Percentiles rank a stretch among this genome's conserved stretches.
Conservation (phyloP, 2,797 vertebrate genomes). For the Acanthurus lineatus region DNA sequence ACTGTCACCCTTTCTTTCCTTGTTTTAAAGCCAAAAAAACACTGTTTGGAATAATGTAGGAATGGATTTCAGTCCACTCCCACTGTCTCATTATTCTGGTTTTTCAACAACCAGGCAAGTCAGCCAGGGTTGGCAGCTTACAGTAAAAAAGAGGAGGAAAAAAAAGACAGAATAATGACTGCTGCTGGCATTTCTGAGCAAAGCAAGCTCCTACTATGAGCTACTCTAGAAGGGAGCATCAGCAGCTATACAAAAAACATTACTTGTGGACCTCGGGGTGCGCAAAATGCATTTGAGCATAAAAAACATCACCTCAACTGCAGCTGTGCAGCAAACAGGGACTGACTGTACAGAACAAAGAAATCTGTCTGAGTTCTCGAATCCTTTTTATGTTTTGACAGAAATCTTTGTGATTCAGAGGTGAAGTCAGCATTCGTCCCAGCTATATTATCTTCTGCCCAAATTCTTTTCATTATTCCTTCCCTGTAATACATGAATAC, state of each 20-base stretch:
- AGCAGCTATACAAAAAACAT: constrained; percentile 24
- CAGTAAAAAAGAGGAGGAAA: constrained; percentile 11
- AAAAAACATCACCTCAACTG: constrained; percentile 29
- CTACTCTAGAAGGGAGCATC: constrained; percentile 21
- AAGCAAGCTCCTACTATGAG: constrained; percentile 23
- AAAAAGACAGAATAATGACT: constrained; percentile 47
- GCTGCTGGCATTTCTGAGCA: constrained; percentile 53
- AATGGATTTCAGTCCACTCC: constrained; percentile 56
- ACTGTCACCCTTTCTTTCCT: not conserved
- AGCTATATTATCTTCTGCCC: not conserved
- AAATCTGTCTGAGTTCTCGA: not conserved
- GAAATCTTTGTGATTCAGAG: constrained; percentile 19
- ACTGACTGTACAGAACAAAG: constrained; percentile 15
- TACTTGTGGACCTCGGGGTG: constrained; percentile 26
- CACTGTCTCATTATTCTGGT: constrained; percentile 66
- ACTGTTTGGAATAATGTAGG: constrained; percentile 38
- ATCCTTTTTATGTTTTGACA: constrained; percentile 24
- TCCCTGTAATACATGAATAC: not conserved
- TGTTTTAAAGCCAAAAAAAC: constrained; percentile 27
- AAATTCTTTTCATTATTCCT: not conserved
- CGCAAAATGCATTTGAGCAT: constrained; percentile 36
- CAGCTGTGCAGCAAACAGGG: constrained; percentile 34
- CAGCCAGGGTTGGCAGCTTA: constrained; percentile 56
- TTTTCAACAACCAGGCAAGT: constrained; percentile 48
- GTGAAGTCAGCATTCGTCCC: constrained; percentile 10